Conservation (phyloP, 2,797 vertebrate species). For the Sebastes oblongus region DNA sequence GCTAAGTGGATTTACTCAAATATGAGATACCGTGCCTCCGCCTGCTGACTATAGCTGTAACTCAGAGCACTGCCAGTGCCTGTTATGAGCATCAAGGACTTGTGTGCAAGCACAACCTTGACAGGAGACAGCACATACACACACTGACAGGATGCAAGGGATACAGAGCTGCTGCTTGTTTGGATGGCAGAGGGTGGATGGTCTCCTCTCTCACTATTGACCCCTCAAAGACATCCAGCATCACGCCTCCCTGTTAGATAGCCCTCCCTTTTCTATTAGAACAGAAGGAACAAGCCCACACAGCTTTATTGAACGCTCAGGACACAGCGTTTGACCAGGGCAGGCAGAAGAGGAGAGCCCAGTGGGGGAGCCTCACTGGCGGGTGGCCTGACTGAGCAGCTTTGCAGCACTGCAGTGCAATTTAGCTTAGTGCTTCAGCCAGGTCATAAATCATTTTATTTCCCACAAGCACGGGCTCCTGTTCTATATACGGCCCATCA, state of each 20-base stretch:
- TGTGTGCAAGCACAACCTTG: conserved; percentile 71
- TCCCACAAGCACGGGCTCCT: conserved; percentile 79
- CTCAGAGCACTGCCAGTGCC: conserved; percentile 42
- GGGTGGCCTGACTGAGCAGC: conserved; percentile 66
- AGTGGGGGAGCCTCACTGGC: conserved; percentile 42
- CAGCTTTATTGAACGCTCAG: conserved; percentile 20
- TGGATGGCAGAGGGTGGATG: conserved; percentile 15
- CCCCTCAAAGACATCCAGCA: conserved; percentile 31
- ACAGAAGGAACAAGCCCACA: background rate
- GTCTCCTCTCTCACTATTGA: conserved; percentile 28
- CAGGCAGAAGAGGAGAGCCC: conserved; percentile 36
- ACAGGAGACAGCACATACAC: conserved; percentile 57
- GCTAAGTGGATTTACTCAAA: conserved; percentile 79
- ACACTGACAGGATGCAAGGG: conserved; percentile 36
- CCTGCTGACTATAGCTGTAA: conserved; percentile 41
- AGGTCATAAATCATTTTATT: conserved; percentile 85
- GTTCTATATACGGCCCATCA: conserved; percentile 83
- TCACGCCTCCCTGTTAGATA: conserved; percentile 21
- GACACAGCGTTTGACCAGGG: conserved; percentile 22
- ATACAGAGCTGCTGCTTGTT: conserved; percentile 50
- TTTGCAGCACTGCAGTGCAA: conserved; percentile 84
- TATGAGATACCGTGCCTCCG: conserved; percentile 55
- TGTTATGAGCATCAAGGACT: conserved; percentile 56
- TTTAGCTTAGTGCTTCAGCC: conserved; percentile 85
- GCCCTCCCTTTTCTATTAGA: conserved; percentile 20